Evolutionary conservation across 1,140 invertebrate species (phyloP).

Genomic region (Habropoda laboriosa): DNA sequence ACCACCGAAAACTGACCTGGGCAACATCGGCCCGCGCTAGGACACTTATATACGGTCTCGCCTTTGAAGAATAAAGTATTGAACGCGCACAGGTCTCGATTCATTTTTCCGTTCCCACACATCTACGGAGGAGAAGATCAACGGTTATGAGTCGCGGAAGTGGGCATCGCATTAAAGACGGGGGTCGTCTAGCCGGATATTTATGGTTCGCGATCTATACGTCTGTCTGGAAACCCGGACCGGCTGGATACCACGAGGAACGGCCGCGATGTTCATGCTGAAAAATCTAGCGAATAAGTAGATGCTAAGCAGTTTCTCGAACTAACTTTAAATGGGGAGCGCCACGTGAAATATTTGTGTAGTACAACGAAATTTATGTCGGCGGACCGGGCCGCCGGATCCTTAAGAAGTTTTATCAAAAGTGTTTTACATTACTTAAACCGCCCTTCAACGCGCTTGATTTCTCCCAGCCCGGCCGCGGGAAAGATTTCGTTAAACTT

Average conservation of each 20-base stretch:
- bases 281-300: conserved; percentile 64
- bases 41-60: too few relatives aligned
- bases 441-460: conserved; percentile 1
- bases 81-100: too few relatives aligned
- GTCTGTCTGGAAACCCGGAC: conserved; percentile 39
- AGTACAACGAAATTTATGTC: conserved; percentile 48
- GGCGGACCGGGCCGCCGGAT: background rate
- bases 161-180: conserved; percentile 63
- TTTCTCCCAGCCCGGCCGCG: background rate
- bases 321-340: conserved; percentile 58
- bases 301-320: conserved; percentile 64
- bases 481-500: background rate
- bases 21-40: too few relatives aligned
- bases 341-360: conserved; percentile 50
- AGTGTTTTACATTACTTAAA: conserved; percentile 40
- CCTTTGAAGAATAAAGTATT: too few relatives aligned
- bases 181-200: conserved; percentile 42
- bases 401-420: conserved; percentile 45
- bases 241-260: conserved; percentile 28
- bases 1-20: too few relatives aligned
- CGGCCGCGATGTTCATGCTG: conserved; percentile 41
- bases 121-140: conserved; percentile 56
- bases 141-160: conserved; percentile 65
- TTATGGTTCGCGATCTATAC: conserved; percentile 62
- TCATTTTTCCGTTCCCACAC: too few relatives aligned